Evolutionary conservation across 2,113 vertebrate genomes (phyloP), one percentile per base, ranked within the genome.

Genomic region (Campylomormyrus tamandua): DNA sequence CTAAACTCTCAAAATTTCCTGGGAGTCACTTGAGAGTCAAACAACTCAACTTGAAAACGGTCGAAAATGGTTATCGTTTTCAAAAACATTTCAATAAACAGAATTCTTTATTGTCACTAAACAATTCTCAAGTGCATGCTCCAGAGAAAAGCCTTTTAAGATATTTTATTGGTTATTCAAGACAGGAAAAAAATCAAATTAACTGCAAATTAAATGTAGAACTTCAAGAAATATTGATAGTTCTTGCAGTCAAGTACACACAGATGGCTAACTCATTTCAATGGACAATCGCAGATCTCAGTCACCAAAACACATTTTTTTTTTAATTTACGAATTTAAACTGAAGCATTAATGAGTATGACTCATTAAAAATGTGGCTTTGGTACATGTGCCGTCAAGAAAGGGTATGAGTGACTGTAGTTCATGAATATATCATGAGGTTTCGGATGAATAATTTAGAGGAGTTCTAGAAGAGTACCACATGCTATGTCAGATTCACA

Each of bases 91-190:
- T n/a, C 13, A 46, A 31, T 27, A 89, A 84, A 56, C 89, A 46
- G 77, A 89, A 80, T 84, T 48, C 11, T 46, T 27, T 10, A 66
- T 53, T 45, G 10, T 2, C 24, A 56, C 48, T 53, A 83, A 66
- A 62, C 84, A 46, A 74, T 31, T 90, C 89, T 89, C 87, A 5
- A 66, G 35, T 50, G 83, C 39, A 84, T 52, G n/a, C 53, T 90
- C 84, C 53, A 62, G 42, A 88, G 83, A 15, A 50, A 31, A 31
- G 31, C 66, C 35, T 83, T 58, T 11, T 31, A 62, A 13, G 74
- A 46, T 46, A 53, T 19, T 83, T 89, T 53, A 89, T 91, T 31
- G 83, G 58, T 90, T 86, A 90, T 91, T 90, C 8, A 87, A 66
- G 27, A 86, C 19, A 45, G 88, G 15, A 52, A 17, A 88, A 77